phyloP scores from a whole-genome alignment of 1,140 invertebrate species.

The Chlorops oryzae region DNA sequence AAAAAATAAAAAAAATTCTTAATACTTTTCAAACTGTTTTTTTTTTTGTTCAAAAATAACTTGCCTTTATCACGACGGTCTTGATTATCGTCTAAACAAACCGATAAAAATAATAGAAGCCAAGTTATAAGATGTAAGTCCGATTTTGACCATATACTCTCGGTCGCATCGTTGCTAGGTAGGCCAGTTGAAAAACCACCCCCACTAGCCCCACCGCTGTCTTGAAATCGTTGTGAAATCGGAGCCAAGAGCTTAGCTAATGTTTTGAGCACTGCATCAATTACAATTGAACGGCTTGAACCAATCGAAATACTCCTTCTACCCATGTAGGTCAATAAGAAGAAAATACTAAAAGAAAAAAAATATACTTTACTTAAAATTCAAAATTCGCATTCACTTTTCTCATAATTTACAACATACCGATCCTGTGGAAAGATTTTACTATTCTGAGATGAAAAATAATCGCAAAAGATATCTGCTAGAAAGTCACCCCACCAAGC shows the following conservation, averaged over 20 bases:
- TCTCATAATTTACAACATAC: slow-evolving; percentile 47
- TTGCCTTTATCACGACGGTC: slow-evolving; percentile 49
- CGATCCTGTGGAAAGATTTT: slow-evolving; percentile 79
- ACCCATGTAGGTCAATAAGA: slow-evolving; percentile 78
- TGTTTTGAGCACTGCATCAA: slow-evolving; percentile 58
- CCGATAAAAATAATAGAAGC: slow-evolving; percentile 70
- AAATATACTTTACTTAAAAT: slow-evolving; percentile 6
- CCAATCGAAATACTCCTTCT: slow-evolving; percentile 66
- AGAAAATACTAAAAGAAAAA: slow-evolving; percentile 65
- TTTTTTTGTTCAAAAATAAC: slow-evolving; percentile 7
- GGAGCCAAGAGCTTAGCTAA: slow-evolving; percentile 54
- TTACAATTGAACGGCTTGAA: slow-evolving; percentile 56
- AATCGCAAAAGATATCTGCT: slow-evolving; percentile 67
- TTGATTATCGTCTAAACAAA: slow-evolving; percentile 61
- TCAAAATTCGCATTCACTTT: not conserved
- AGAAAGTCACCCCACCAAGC: slow-evolving; percentile 86
- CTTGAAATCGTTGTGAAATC: slow-evolving; percentile 49
- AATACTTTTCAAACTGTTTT: not conserved
- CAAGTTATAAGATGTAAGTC: slow-evolving; percentile 70
- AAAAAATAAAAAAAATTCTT: slow-evolving; percentile 1
- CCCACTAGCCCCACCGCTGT: slow-evolving; percentile 59
- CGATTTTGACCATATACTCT: slow-evolving; percentile 39
- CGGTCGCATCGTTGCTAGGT: no score
- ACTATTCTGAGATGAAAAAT: slow-evolving; percentile 72
- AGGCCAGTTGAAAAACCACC: no score